Evolutionary conservation across 2,888 invertebrate genomes (phyloP).

Genomic region (Autographa gamma): DNA sequence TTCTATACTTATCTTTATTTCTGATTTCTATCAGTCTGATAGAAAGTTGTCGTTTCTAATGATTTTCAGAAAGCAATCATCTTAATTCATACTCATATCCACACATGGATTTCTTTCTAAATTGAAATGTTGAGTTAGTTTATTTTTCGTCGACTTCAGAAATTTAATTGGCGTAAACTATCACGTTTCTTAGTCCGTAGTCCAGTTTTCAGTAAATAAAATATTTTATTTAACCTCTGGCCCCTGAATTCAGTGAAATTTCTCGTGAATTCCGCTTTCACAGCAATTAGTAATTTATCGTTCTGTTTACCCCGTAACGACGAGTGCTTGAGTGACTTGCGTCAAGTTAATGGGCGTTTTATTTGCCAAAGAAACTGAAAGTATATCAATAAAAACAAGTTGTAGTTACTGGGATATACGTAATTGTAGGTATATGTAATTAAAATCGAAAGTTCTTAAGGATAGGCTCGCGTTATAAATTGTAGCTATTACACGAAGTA

Average conservation of each 20-base stretch:
- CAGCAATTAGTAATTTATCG: conserved; percentile 28
- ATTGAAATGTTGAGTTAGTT: background rate
- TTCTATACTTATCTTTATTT: conserved; percentile 39
- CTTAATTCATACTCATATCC: background rate
- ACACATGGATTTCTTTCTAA: conserved; percentile 7
- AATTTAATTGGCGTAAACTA: background rate
- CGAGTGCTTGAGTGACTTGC: background rate
- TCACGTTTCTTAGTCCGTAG: conserved; percentile 10
- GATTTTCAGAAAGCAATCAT: conserved; percentile 8
- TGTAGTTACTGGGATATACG: conserved; percentile 17
- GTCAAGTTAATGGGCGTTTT: conserved; percentile 24
- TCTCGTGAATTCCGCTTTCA: conserved; percentile 23
- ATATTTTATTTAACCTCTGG: conserved; percentile 9
- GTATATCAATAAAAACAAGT: conserved; percentile 45
- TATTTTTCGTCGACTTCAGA: background rate
- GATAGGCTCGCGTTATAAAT: conserved; percentile 33
- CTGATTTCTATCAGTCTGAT: conserved; percentile 23
- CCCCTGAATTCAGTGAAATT: conserved; percentile 12
- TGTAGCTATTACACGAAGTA: conserved; percentile 34
- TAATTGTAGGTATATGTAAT: background rate
- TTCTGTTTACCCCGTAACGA: conserved; percentile 15
- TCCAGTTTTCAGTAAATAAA: conserved; percentile 1
- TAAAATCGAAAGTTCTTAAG: conserved; percentile 49
- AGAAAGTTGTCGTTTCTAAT: conserved; percentile 36
- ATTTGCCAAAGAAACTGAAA: conserved; percentile 47